phyloP scores from a whole-genome alignment of 1,140 invertebrate species.

The Pseudomyrmex dendroicus region DNA sequence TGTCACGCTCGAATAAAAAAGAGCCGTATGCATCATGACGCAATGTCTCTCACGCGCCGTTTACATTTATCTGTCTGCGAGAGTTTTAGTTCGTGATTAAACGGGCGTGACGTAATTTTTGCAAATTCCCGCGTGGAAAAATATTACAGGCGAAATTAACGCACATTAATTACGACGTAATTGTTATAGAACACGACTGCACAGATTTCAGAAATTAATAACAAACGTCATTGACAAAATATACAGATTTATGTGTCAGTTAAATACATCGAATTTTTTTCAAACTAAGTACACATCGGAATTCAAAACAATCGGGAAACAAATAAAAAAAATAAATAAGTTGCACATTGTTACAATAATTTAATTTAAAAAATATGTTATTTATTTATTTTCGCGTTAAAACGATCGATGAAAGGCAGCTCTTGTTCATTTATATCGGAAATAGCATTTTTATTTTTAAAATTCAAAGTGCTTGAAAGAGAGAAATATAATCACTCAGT shows the following conservation, averaged over 20 bases:
- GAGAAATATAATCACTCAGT: not conserved
- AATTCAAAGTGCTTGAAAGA: not conserved
- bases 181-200: conserved; percentile 5
- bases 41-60: conserved; percentile 25
- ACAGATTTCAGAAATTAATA: conserved; percentile 16
- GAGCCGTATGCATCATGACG: conserved; percentile 20
- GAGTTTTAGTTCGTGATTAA: conserved; percentile 32
- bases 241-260: not conserved
- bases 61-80: conserved; percentile 34
- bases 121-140: not conserved
- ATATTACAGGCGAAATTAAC: conserved; percentile 20
- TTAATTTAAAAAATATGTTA: too few species aligned
- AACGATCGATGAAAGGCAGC: too few species aligned
- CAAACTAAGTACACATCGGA: not conserved
- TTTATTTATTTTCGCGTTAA: too few species aligned
- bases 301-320: not conserved
- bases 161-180: conserved; percentile 28
- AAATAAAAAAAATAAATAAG: not conserved
- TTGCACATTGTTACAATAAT: too few species aligned
- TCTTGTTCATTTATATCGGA: not conserved
- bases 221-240: not conserved
- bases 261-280: not conserved
- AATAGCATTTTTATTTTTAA: not conserved
- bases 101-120: conserved; percentile 18
- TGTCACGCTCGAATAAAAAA: conserved; percentile 48